These are phyloP conservation scores for Ommatoiulus sabulosus DNA, from an alignment of 2,888 invertebrate species.

Conservation along the genomic window DNA sequence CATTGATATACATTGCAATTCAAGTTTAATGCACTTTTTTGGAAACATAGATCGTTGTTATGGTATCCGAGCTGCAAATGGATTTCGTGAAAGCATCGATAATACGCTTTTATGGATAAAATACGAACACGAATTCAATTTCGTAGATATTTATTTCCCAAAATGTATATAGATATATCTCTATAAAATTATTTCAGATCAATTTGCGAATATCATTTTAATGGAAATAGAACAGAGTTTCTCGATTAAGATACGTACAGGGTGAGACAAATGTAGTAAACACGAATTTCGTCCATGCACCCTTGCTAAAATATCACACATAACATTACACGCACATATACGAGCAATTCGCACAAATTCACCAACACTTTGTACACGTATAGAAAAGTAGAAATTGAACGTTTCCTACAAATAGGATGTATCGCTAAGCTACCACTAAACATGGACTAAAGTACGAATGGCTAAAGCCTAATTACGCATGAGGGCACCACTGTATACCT, in stretches of 20 bases:
- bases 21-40: no score
- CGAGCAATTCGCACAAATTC: neutral
- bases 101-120: no score
- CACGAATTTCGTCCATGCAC: no score
- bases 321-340: neutral
- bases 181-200: conserved; percentile 17
- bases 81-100: no score
- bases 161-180: conserved; percentile 19
- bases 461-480: neutral
- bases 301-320: no score
- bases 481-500: neutral
- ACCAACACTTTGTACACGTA: neutral
- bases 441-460: neutral
- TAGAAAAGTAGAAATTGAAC: conserved; percentile 11
- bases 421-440: neutral
- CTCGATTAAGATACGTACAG: neutral
- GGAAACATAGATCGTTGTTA: no score
- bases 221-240: neutral
- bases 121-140: neutral
- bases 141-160: neutral
- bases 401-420: neutral
- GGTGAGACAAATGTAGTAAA: neutral
- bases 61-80: no score
- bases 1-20: no score
- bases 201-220: neutral